Base-by-base conservation (phyloP, 2,113 vertebrate genomes). In the Paramisgurnus dabryanus region DNA sequence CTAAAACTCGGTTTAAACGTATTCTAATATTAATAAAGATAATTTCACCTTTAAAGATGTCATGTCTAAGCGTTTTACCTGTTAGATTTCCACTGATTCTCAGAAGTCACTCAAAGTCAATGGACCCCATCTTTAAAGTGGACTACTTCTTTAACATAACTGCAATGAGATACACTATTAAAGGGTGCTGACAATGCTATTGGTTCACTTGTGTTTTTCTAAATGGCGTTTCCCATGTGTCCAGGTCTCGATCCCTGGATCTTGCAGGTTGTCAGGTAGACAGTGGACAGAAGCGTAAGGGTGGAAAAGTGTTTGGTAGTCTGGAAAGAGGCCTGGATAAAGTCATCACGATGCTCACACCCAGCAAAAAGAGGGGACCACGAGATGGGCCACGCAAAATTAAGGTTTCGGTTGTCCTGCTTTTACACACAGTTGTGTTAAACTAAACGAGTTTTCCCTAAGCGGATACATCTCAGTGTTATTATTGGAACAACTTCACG, bases 251-350 rank as follows among this genome's bases (percentile, higher is more conserved):
- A 7, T 96, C 95, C 1, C 80, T 95, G 83, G 96, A 98, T 80
- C 76, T 95, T 85, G 93, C 94, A 53, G 89, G 89, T 11, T 83
- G 80, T 76, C 89, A 92, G 2, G 64, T 85, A 74, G 95, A 93
- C 79, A 95, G 93, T 27, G 93, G 91, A 61, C 96, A 95, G 78
- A 98, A 95, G 88, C 95, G 92, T 71, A 95, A 93, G 89, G 94
- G 91, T 70, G 88, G 92, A 47, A 96, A 93, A 86, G 87, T 99
- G 85, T 96, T 99, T 55, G 96, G 95, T 27, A 98, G 94, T 78
- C 88, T 99, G 81, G 97, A 99, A 89, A 93, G 94, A 83, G 94
- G 98, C 15, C 85, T 99, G 75, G 97, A 98, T 89, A 98, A 96
- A 89, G 88, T 99, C 67, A 96, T 98, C 87, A 98, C 95, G 8